phyloP scores from a whole-genome alignment of 2,113 vertebrate species.

The Barnardius zonarius region DNA sequence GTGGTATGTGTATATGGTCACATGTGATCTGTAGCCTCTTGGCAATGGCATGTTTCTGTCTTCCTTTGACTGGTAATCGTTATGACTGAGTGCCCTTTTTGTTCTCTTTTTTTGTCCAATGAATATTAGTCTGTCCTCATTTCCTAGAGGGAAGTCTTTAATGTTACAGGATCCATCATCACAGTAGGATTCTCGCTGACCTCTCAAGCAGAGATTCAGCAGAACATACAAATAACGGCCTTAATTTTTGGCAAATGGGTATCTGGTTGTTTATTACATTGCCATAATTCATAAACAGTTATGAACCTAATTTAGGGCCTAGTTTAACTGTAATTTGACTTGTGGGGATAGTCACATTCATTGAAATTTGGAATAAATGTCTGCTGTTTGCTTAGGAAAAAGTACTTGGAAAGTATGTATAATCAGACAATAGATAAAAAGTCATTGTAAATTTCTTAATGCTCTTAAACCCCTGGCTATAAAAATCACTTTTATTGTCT shows the following conservation, averaged over 20 bases:
- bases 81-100: background rate
- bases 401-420: background rate
- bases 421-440: background rate
- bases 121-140: background rate
- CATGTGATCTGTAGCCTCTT: background rate
- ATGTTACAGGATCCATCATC: background rate
- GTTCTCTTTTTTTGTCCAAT: background rate
- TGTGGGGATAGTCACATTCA: background rate
- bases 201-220: background rate
- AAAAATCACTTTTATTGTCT: background rate
- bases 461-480: background rate
- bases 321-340: background rate
- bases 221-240: background rate
- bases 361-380: background rate
- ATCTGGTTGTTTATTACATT: background rate
- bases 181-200: background rate
- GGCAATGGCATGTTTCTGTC: background rate
- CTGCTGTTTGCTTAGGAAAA: background rate
- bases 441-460: background rate
- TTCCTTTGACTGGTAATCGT: background rate
- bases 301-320: background rate
- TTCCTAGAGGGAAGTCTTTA: background rate
- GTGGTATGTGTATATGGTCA: background rate
- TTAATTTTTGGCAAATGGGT: background rate
- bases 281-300: background rate